Base-by-base conservation (phyloP, 2,797 vertebrate species). In the Gadopsis bispinosus region DNA sequence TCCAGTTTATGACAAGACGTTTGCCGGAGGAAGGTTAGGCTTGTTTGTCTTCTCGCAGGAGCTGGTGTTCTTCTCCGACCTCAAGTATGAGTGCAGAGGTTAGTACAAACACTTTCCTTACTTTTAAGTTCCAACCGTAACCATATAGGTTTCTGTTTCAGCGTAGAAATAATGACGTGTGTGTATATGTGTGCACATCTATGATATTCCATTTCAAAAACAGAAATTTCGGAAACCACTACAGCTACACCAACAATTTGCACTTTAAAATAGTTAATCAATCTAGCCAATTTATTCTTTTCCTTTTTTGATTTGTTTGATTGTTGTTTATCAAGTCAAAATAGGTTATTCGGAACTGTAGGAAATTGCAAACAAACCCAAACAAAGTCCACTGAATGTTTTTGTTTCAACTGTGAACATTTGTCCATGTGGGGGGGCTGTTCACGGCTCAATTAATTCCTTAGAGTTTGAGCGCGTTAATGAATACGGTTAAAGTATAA, bases 31-130 rank as follows among this genome's bases (percentile, higher is more conserved):
- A 85, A 92, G 98, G 75, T 94, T 99, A 93, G 98, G 98, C 55
- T 94, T 99, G 83, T 99, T 99, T 78, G 98, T 99, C 87, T 99
- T 99, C 93, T 99, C 98, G n/a, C 98, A 99, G 93, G 98, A 99
- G 83, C 95, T 99, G 94, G 96, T 99, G 81, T 99, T 97, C 91
- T 99, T 99, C 95, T 99, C 98, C 50, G 98, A 99, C 86, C 98
- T 99, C 92, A 99, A 98, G 90, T 99, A 99, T 26, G 98, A 99
- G 90, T 99, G 98, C 95, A 96, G 96, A 98, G 98, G 98, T 99
- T 83, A 96, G 97, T 95, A 79, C 55, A 76, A 78, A 80, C 22
- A 4, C 37, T 58, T 84, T 59, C 13, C 14, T 48, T 51, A 11
- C 43, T 77, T 61, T 22, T 11, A 39, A 37, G n/a, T 51, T 64